Base-by-base conservation (phyloP, 2,113 vertebrate species). In the Quiscalus mexicanus region DNA sequence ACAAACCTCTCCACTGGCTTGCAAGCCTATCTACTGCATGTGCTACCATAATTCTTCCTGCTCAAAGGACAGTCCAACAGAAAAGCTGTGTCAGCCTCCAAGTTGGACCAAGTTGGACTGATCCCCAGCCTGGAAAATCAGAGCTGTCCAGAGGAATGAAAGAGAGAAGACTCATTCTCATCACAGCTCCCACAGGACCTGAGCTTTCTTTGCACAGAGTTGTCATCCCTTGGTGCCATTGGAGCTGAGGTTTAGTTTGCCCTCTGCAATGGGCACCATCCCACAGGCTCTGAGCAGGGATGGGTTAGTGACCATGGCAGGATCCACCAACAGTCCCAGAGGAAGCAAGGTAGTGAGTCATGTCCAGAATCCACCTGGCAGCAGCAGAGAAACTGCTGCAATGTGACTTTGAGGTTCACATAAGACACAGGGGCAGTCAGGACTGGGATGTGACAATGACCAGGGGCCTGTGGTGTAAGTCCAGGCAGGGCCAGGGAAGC, bases 401-500 rank as follows among this genome's bases (percentile, higher is more conserved):
- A 5, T 31, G 8, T 17, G 59, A 10, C 4, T 53, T 33, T 55
- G 56, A 70, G 52, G 14, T 25, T 65, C 47, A 4, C 15, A 41
- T 25, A 27, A 15, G 44, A 44, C 0, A 2, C 15, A 59, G 35
- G 20, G 19, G 23, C 21, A 64, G 55, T 16, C 35, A 84, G n/a
- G 24, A n/a, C 12, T 15, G 12, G 21, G n/a, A 31, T 1, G 4
- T 1, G 6, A 31, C 0, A 9, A 12, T 53, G 37, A 49, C 10
- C 21, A 24, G 50, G 11, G 14, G n/a, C 14, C 30, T 44, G 28
- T 5, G 2, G 9, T 7, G 12, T 68, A 31, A 68, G 24, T 12
- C 24, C 41, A 30, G 39, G 18, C 15, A 59, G 31, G 31, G 35
- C 12, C 23, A 86, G 63, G 30, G 19, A 49, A 81, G 9, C 5